Conservation (phyloP, 2,888 invertebrate genomes). For the Eudemis profundana region DNA sequence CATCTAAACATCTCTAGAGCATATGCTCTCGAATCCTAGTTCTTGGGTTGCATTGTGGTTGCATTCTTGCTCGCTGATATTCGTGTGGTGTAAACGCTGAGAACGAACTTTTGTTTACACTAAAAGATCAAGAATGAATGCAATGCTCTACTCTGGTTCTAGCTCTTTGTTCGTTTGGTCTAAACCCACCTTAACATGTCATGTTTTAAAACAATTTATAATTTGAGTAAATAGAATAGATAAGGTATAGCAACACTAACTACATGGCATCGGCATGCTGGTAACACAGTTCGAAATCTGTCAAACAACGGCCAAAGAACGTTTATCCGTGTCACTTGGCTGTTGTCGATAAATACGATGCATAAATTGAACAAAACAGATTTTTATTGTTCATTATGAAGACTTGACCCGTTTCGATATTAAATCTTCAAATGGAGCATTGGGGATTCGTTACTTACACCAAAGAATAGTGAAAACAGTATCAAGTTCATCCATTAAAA, state of each 20-base stretch:
- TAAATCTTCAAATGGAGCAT: conserved; percentile 74
- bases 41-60: no score
- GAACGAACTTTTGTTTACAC: no score
- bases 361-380: conserved; percentile 48
- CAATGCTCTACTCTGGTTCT: no score
- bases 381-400: conserved; percentile 60
- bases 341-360: conserved; percentile 63
- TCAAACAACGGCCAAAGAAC: conserved; percentile 44
- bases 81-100: no score
- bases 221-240: no score
- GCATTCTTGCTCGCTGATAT: no score
- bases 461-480: conserved; percentile 65
- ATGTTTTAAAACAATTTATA: no score
- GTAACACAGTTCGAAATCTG: conserved; percentile 22
- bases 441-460: conserved; percentile 61
- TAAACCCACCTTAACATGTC: no score
- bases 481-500: conserved; percentile 66
- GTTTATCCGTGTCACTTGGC: conserved; percentile 45
- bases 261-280: neutral
- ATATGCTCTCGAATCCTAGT: no score
- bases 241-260: neutral
- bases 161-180: no score
- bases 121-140: no score
- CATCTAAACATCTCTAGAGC: no score
- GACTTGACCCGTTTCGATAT: conserved; percentile 60